These are phyloP conservation scores for Pocillopora grandis DNA, from an alignment of 92 coral and sea anemone species.

Conservation along the genomic window DNA sequence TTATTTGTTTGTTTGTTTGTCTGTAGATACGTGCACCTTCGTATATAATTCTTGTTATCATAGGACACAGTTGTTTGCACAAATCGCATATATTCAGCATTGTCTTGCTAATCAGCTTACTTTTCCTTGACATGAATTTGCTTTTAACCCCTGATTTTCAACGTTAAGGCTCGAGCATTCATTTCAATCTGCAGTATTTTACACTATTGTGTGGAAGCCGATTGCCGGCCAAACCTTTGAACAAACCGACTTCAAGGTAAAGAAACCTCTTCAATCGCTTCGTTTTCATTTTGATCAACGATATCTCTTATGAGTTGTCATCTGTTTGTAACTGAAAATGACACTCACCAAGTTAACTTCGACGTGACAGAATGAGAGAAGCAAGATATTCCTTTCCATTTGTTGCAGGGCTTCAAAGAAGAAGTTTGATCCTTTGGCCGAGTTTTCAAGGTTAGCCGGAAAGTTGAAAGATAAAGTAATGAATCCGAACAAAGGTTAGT, in stretches of 20 bases:
- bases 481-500: conserved; percentile 77
- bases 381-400: background rate
- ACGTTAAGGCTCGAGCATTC: background rate
- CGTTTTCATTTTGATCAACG: background rate
- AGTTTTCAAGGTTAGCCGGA: conserved; percentile 87
- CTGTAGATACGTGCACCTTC: too few species aligned
- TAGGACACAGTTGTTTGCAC: too few species aligned
- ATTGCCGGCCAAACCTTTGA: conserved; percentile 74
- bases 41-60: background rate
- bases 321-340: too few species aligned
- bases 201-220: conserved; percentile 85
- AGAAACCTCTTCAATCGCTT: background rate
- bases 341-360: too few species aligned
- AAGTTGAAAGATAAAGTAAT: conserved; percentile 87
- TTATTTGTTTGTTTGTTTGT: too few species aligned
- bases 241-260: conserved; percentile 72
- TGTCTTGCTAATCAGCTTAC: too few species aligned
- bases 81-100: too few species aligned
- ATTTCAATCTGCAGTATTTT: conserved; percentile 63
- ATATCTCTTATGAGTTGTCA: too few species aligned
- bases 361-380: too few species aligned
- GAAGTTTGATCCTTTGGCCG: conserved; percentile 91
- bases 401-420: conserved; percentile 74
- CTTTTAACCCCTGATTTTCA: too few species aligned
- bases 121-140: too few species aligned